Evolutionary conservation across 2,113 vertebrate species (phyloP).

Genomic region (Eupsittula cactorum): DNA sequence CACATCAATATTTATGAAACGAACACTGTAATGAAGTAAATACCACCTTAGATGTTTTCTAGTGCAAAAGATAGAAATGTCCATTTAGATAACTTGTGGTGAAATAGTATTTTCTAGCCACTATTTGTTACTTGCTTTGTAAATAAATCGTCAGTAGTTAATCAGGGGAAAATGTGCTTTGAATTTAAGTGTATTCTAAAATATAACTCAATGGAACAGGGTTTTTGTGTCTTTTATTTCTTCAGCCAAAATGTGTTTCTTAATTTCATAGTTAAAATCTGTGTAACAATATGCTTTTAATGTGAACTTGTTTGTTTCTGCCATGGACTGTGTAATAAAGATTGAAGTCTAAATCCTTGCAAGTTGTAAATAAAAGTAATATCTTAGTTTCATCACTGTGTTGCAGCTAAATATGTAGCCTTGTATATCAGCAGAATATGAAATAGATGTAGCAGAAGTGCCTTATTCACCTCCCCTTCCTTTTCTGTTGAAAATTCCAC

Average conservation of each 20-base stretch:
- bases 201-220: background rate
- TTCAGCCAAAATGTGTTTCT: background rate
- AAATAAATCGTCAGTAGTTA: conserved; percentile 45
- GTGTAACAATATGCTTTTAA: background rate
- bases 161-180: background rate
- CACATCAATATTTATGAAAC: conserved; percentile 4
- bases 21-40: conserved; percentile 24
- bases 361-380: background rate
- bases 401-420: background rate
- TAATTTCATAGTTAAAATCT: background rate
- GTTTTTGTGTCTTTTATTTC: background rate
- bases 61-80: conserved; percentile 30
- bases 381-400: background rate
- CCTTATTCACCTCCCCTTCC: background rate
- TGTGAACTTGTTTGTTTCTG: conserved; percentile 19
- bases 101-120: conserved; percentile 43
- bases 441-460: conserved; percentile 7
- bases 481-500: background rate
- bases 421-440: background rate
- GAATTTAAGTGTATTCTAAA: conserved; percentile 22
- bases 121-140: conserved; percentile 42
- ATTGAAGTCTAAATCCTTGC: background rate
- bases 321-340: conserved; percentile 28
- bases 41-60: conserved; percentile 11
- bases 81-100: conserved; percentile 29